phyloP scores from a whole-genome alignment of 2,888 invertebrate species.

The Dusona sp. region DNA sequence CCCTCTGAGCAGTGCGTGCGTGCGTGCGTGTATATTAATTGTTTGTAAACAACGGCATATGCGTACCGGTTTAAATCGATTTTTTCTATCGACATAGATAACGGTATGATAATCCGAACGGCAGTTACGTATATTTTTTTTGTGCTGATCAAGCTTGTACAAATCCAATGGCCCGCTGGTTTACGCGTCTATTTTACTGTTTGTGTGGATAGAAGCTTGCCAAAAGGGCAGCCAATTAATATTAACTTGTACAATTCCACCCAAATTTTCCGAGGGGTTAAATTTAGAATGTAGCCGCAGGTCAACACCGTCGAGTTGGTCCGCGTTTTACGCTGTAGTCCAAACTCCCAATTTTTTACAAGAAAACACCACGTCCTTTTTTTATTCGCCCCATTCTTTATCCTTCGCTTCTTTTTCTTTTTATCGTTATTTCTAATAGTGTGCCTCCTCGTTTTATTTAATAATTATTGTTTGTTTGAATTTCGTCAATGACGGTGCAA shows the following conservation, averaged over 20 bases:
- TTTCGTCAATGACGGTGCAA: conserved; percentile 32
- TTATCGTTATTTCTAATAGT: conserved; percentile 19
- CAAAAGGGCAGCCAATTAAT: conserved; percentile 72
- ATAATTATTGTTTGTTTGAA: conserved; percentile 36
- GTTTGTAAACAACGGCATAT: conserved; percentile 56
- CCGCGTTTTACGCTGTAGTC: conserved; percentile 37
- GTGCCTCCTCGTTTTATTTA: conserved; percentile 11
- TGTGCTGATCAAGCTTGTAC: conserved; percentile 74
- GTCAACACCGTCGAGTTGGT: conserved; percentile 45
- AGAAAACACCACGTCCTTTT: conserved; percentile 14
- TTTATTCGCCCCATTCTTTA: neutral
- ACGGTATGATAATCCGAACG: conserved; percentile 72
- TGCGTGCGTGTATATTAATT: conserved; percentile 64
- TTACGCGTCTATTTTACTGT: conserved; percentile 59
- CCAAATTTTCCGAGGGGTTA: conserved; percentile 61
- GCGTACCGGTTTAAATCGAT: conserved; percentile 62
- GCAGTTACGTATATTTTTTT: conserved; percentile 76
- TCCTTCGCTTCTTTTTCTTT: neutral
- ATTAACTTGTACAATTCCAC: conserved; percentile 68
- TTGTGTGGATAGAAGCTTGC: conserved; percentile 66
- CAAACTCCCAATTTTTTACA: conserved; percentile 25
- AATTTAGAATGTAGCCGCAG: conserved; percentile 66
- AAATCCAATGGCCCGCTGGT: conserved; percentile 62
- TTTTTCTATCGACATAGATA: conserved; percentile 56
- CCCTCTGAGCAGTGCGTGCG: conserved; percentile 66